phyloP scores from a whole-genome alignment of 2,113 vertebrate genomes.

The Nesoenas mayeri region DNA sequence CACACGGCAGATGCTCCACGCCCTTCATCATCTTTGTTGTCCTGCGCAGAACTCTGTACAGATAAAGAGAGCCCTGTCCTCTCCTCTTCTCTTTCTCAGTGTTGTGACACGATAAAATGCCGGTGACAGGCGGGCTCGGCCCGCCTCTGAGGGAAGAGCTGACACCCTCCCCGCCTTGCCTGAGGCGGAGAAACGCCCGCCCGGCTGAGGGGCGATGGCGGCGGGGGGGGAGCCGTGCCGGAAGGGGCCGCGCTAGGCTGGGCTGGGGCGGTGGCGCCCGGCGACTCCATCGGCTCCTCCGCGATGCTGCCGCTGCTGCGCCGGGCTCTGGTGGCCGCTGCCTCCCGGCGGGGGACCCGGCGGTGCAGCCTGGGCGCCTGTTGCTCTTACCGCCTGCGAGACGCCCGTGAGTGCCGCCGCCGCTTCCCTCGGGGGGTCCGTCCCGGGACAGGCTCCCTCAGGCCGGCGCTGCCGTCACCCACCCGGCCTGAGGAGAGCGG shows the following conservation, averaged over 20 bases:
- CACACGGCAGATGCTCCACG: too few relatives aligned
- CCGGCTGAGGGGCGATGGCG: neutral
- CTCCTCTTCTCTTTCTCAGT: accelerated
- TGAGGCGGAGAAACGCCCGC: neutral
- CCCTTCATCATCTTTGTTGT: too few relatives aligned
- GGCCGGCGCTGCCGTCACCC: neutral
- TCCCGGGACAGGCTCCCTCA: neutral
- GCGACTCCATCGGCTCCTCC: neutral
- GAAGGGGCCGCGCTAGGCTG: neutral
- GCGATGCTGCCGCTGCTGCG: neutral
- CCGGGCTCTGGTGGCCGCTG: neutral
- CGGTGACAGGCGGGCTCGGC: accelerated
- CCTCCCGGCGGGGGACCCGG: neutral
- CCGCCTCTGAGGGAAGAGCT: neutral
- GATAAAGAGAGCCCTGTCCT: accelerated
- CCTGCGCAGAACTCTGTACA: too few relatives aligned
- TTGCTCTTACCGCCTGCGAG: conserved; percentile 84
- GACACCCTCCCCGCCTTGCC: neutral
- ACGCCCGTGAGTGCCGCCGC: conserved; percentile 78
- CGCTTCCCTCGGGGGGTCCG: neutral
- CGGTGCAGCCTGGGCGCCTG: conserved; percentile 80
- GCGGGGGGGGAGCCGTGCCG: neutral
- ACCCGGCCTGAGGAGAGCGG: neutral
- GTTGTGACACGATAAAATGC: accelerated
- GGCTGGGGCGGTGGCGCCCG: neutral